Base-by-base conservation (phyloP, 2,888 invertebrate genomes). In the Gastrophysa polygoni region DNA sequence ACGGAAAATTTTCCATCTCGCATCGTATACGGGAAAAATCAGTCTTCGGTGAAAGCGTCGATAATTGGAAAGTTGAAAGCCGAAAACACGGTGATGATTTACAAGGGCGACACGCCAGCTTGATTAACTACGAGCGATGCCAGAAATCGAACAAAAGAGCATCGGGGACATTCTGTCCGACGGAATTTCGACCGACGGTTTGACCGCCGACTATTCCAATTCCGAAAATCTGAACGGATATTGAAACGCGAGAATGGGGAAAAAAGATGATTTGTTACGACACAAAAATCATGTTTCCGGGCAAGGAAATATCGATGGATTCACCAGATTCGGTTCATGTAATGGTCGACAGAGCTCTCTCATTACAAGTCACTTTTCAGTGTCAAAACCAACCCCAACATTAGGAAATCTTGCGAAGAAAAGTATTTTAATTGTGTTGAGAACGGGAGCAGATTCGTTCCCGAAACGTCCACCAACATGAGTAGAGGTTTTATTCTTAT, bases 121-220 rank as follows among this genome's bases (percentile, higher is more conserved):
- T 76, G 76, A 76, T 77, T 77, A 77, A 77, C 77, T 75, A 70
- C 72, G 67, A 73, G 73, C 74, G 76, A 76, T 73, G 75, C 71
- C 67, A 74, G 75, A 75, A 75, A 77, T 77, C 73, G 75, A 75
- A 75, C 75, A 74, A 72, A 74, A 71, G 67, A 71, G 61, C 55
- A 66, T 43, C 61, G 59, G 58, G n/a, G 61, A 65, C 65, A 59
- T 63, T 63, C 63, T 60, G 61, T 66, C 62, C 64, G 65, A 66
- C 64, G 64, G 67, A 69, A 67, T 43, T 54, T 54, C 21, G 24
- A 43, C 54, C 44, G 44, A 34, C 16, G 38, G 54, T n/a, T 43
- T 16, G 54, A 54, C 54, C 54, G 28, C 34, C 52, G 38, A 52
- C 52, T 38, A 52, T 52, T 34, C 38, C 38, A 29, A 51, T 51